Conservation (phyloP, 1,140 invertebrate species). For the Drosophila yakuba region DNA sequence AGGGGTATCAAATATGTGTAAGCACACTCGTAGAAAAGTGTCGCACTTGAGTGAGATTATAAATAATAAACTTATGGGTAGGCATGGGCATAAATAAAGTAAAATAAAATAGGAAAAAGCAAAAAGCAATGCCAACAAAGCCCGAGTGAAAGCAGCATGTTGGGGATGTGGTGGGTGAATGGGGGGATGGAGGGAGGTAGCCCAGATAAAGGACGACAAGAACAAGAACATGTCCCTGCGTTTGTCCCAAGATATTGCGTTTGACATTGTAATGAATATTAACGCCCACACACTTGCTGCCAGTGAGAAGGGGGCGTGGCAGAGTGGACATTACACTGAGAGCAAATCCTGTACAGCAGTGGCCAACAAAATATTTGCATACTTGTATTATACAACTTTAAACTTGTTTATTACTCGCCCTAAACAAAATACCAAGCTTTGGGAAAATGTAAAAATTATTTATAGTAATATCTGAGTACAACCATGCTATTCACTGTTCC, state of each 20-base stretch:
- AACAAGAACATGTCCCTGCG: conserved; percentile 24
- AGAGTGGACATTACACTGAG: neutral
- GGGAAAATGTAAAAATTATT: neutral
- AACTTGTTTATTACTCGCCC: too few relatives aligned
- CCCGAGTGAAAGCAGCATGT: conserved; percentile 3
- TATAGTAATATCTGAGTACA: neutral
- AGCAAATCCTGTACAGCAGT: neutral
- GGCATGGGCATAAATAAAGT: conserved; percentile 39
- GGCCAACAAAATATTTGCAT: too few relatives aligned
- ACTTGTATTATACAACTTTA: too few relatives aligned
- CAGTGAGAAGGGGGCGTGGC: conserved; percentile 12
- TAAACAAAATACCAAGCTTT: too few relatives aligned
- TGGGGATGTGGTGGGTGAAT: neutral
- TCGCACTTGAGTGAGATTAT: conserved; percentile 71
- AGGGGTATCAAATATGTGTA: conserved; percentile 16
- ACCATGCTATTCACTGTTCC: neutral
- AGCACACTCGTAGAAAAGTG: conserved; percentile 67
- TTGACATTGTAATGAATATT: conserved; percentile 72
- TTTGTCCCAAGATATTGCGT: conserved; percentile 42
- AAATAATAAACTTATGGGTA: conserved; percentile 74
- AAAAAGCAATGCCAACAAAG: conserved; percentile 28
- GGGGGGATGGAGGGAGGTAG: neutral
- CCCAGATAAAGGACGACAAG: conserved; percentile 16
- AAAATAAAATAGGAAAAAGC: conserved; percentile 52
- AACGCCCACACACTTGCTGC: conserved; percentile 33